Evolutionary conservation across 2,888 invertebrate genomes (phyloP).

Genomic region (Drosophila demipolita): DNA sequence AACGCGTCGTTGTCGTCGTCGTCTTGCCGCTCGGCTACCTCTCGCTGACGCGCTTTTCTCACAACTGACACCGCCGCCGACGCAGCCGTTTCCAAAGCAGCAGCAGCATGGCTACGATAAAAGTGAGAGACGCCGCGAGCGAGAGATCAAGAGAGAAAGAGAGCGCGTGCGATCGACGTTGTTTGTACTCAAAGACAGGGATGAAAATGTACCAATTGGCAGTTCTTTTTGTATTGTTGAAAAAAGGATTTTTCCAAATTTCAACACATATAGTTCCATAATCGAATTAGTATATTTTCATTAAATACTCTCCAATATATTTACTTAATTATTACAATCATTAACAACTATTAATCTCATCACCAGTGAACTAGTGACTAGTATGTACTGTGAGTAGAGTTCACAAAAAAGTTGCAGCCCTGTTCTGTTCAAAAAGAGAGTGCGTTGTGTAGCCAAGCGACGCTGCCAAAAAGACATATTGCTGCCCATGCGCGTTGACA

Average conservation of each 20-base stretch:
- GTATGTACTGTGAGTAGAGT: background rate
- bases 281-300: background rate
- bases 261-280: background rate
- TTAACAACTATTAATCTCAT: background rate
- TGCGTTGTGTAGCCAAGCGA: constrained; percentile 47
- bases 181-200: constrained; percentile 35
- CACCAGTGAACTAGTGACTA: background rate
- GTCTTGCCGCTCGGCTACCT: constrained; percentile 42
- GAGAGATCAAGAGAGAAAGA: constrained; percentile 10
- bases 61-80: constrained; percentile 63
- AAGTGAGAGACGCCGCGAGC: constrained; percentile 20
- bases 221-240: background rate
- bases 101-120: constrained; percentile 39
- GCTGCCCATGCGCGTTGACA: constrained; percentile 62
- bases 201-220: constrained; percentile 37
- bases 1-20: constrained; percentile 32
- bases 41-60: constrained; percentile 53
- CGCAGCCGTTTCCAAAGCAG: constrained; percentile 50
- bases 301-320: background rate
- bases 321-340: too few species aligned
- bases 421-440: constrained; percentile 38
- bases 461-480: constrained; percentile 42
- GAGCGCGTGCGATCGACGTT: constrained; percentile 23
- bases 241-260: background rate
- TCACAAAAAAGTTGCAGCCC: constrained; percentile 28